Evolutionary conservation across 35 echinoderm and acorn worm species (phyloP).

Genomic region (Lytechinus variegatus): DNA sequence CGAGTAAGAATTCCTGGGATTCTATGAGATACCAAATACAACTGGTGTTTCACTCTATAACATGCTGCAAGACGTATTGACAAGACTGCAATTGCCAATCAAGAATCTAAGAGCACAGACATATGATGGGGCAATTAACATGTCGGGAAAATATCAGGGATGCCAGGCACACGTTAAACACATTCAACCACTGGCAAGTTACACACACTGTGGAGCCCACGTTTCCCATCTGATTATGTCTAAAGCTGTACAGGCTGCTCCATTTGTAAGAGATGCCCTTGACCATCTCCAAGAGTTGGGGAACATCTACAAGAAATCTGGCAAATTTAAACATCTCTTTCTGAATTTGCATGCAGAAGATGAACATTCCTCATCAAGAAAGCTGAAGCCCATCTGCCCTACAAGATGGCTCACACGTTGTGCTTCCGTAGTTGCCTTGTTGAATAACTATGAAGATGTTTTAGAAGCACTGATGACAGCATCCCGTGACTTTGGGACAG

Average conservation of each 20-base stretch:
- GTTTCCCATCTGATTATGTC: constrained; percentile 40
- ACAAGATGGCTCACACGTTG: constrained; percentile 51
- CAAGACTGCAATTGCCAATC: constrained; percentile 53
- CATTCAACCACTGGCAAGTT: constrained; percentile 59
- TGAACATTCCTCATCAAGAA: constrained; percentile 22
- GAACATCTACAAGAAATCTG: constrained; percentile 51
- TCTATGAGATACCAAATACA: constrained; percentile 52
- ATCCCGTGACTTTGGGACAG: background rate
- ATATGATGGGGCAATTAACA: constrained; percentile 71
- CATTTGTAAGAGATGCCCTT: constrained; percentile 65
- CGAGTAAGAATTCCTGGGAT: constrained; percentile 32
- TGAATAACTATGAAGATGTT: constrained; percentile 56
- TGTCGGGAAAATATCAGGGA: constrained; percentile 66
- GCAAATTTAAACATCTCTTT: constrained; percentile 53
- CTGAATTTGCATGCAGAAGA: constrained; percentile 18
- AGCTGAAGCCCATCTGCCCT: constrained; percentile 63
- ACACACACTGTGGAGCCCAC: constrained; percentile 67
- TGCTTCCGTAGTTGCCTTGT: constrained; percentile 48
- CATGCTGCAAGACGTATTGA: constrained; percentile 32
- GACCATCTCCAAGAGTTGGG: constrained; percentile 50
- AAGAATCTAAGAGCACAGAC: constrained; percentile 63
- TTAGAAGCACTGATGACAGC: constrained; percentile 43
- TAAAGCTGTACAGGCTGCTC: constrained; percentile 49
- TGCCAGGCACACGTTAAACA: constrained; percentile 73
- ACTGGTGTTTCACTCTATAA: constrained; percentile 22